phyloP scores from a whole-genome alignment of 1,140 invertebrate genomes.

The Nixonia krombeini region DNA sequence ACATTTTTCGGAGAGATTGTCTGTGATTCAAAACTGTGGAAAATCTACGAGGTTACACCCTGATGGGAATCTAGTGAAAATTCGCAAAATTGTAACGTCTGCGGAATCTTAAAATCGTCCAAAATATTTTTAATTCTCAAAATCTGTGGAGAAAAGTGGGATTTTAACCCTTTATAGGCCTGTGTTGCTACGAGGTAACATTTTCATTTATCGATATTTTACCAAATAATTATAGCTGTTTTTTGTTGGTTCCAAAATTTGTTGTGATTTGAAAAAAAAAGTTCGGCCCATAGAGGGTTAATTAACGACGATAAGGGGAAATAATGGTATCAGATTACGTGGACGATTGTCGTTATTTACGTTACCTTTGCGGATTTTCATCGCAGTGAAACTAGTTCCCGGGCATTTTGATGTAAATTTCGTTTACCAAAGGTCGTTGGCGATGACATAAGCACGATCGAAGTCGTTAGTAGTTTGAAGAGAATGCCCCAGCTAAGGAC shows the following conservation, averaged over 20 bases:
- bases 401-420: neutral
- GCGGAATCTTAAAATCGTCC: neutral
- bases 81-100: neutral
- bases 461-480: conserved; percentile 54
- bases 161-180: too few relatives aligned
- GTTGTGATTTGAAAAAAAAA: neutral
- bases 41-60: conserved; percentile 57
- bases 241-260: too few relatives aligned
- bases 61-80: neutral
- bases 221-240: too few relatives aligned
- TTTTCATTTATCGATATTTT: too few relatives aligned
- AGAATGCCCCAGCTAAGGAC: conserved; percentile 49
- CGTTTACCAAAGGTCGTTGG: conserved; percentile 36
- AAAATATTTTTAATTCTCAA: conserved; percentile 3
- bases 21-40: conserved; percentile 50
- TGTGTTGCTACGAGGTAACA: neutral
- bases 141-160: too few relatives aligned
- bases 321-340: too few relatives aligned
- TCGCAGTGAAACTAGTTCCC: too few relatives aligned
- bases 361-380: too few relatives aligned
- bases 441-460: conserved; percentile 25
- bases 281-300: too few relatives aligned
- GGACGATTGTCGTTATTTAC: too few relatives aligned
- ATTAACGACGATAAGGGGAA: too few relatives aligned
- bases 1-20: conserved; percentile 37